Conservation (phyloP, 2,797 vertebrate species). For the Apogon talboti region DNA sequence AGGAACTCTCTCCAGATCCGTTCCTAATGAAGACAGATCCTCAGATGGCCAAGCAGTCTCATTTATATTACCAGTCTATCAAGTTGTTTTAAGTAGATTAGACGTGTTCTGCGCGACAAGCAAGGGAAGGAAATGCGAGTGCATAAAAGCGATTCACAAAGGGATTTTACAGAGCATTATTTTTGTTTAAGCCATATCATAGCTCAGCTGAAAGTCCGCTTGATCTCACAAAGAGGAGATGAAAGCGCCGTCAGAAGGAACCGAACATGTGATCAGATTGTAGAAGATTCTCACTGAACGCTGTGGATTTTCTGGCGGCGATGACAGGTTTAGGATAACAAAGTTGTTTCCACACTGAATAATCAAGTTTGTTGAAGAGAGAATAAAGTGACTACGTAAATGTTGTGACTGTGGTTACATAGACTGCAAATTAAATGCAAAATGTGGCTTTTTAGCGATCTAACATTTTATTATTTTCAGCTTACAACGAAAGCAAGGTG, state of each 20-base stretch:
- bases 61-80: slow-evolving; percentile 75
- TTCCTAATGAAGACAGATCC: slow-evolving; percentile 82
- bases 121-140: not conserved
- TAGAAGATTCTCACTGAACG: slow-evolving; percentile 23
- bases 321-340: slow-evolving; percentile 7
- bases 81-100: slow-evolving; percentile 79
- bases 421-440: not conserved
- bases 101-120: slow-evolving; percentile 51
- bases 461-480: not conserved
- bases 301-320: slow-evolving; percentile 16
- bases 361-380: too few species aligned
- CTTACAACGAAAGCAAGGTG: not conserved
- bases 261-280: slow-evolving; percentile 43
- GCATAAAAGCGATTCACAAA: slow-evolving; percentile 53
- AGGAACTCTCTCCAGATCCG: slow-evolving; percentile 75
- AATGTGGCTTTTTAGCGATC: not conserved
- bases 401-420: not conserved
- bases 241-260: slow-evolving; percentile 31
- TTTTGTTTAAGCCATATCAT: slow-evolving; percentile 49
- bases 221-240: slow-evolving; percentile 55
- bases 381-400: not conserved
- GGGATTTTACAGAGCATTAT: slow-evolving; percentile 42
- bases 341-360: not conserved
- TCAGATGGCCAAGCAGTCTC: slow-evolving; percentile 71
- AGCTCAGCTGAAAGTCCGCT: slow-evolving; percentile 27